phyloP scores from a whole-genome alignment of 2,888 invertebrate genomes.

The Philereme transversata region DNA sequence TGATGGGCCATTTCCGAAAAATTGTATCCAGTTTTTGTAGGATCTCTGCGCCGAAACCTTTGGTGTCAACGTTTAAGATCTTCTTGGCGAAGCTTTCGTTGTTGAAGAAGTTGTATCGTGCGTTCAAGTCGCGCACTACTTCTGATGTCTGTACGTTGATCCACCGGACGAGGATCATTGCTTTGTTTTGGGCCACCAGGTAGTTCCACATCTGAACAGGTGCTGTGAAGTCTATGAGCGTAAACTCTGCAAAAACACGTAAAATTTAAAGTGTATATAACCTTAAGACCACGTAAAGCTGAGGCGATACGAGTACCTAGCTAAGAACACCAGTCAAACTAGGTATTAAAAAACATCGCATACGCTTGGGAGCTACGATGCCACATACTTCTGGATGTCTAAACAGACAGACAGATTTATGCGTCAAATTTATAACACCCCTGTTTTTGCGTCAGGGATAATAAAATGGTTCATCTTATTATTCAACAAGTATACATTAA shows the following conservation, averaged over 20 bases:
- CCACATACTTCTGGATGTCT: too few relatives aligned
- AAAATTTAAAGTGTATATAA: neutral
- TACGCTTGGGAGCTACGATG: too few relatives aligned
- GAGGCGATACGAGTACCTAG: too few relatives aligned
- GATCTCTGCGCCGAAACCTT: conserved; percentile 63
- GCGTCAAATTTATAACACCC: too few relatives aligned
- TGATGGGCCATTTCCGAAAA: conserved; percentile 83
- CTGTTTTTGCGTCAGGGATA: too few relatives aligned
- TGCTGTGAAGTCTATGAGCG: conserved; percentile 77
- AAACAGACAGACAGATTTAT: too few relatives aligned
- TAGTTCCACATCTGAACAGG: conserved; percentile 85
- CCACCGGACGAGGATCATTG: conserved; percentile 85
- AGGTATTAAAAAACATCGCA: too few relatives aligned
- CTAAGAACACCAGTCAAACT: too few relatives aligned
- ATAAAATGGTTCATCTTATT: too few relatives aligned
- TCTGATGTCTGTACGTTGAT: conserved; percentile 83
- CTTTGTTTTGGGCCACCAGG: conserved; percentile 83
- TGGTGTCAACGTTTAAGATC: conserved; percentile 71
- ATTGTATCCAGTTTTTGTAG: conserved; percentile 75
- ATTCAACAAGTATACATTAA: too few relatives aligned
- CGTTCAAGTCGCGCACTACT: conserved; percentile 76
- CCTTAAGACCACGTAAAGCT: neutral
- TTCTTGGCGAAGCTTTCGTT: conserved; percentile 72
- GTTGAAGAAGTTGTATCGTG: conserved; percentile 74
- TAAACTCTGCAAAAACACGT: conserved; percentile 73